Percentiles rank a stretch among this genome's conserved stretches.
These are phyloP conservation scores for Vulpes ferrilata DNA, from an alignment of 2,113 vertebrate species.

Conservation along the genomic window DNA sequence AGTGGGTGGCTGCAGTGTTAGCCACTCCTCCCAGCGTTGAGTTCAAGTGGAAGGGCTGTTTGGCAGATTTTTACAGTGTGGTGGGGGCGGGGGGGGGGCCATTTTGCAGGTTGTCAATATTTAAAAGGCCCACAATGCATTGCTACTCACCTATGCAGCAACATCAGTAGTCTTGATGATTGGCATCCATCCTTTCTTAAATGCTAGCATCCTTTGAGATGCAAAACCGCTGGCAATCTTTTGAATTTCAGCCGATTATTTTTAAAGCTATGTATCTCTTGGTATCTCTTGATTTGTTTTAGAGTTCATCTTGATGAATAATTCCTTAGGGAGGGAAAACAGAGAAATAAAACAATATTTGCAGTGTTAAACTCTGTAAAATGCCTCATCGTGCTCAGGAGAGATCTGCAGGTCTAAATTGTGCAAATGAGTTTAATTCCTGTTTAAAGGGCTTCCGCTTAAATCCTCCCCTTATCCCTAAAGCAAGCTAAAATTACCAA, in stretches of 20 bases:
- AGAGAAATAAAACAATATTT: constrained; percentile 58
- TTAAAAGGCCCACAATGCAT: not conserved
- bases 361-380: constrained; percentile 69
- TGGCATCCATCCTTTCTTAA: not conserved
- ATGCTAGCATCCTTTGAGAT: not conserved
- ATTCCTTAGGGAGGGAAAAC: not conserved
- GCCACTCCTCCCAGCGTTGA: rapidly evolving
- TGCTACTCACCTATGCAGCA: not conserved
- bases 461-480: constrained; percentile 76
- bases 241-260: not conserved
- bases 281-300: constrained; percentile 56
- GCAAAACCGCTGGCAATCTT: not conserved
- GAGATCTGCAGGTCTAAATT: constrained; percentile 42
- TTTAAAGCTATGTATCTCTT: not conserved
- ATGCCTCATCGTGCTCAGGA: not conserved
- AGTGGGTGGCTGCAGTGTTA: rapidly evolving
- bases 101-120: not conserved
- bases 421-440: constrained; percentile 80
- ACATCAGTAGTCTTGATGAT: rapidly evolving
- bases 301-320: constrained; percentile 59
- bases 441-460: constrained; percentile 73
- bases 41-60: not conserved
- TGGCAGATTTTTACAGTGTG: not conserved
- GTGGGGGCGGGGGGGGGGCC: rapidly evolving
- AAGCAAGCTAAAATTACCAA: constrained; percentile 75